phyloP scores from a whole-genome alignment of 2,888 invertebrate species.

The Phania funesta region DNA sequence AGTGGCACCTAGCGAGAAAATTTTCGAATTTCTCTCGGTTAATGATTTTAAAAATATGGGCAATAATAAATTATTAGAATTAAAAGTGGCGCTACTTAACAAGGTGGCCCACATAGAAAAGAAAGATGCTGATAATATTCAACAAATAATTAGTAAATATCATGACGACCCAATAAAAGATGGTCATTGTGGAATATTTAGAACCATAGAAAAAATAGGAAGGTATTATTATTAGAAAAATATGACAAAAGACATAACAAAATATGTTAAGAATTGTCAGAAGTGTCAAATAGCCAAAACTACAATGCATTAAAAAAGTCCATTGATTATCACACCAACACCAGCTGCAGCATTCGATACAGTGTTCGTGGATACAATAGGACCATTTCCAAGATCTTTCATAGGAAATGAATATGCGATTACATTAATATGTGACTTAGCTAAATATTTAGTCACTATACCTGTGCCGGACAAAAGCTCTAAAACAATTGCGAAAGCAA shows the following conservation, averaged over 20 bases:
- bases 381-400: background rate
- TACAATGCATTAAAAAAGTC: background rate
- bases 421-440: background rate
- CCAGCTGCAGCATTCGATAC: background rate
- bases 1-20: conserved; percentile 19
- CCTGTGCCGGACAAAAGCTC: background rate
- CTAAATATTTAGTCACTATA: background rate
- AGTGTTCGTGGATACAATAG: background rate
- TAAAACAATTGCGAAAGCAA: no score
- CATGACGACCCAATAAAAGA: background rate
- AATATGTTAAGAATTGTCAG: background rate
- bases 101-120: background rate
- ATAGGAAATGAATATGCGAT: background rate
- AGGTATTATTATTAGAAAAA: background rate
- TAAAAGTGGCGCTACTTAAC: conserved; percentile 33
- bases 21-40: conserved; percentile 7
- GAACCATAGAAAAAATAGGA: no score
- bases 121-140: background rate
- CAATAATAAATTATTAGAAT: conserved; percentile 10
- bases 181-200: background rate
- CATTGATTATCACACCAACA: background rate
- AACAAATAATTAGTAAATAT: background rate
- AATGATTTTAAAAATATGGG: conserved; percentile 29
- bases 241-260: background rate
- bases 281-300: background rate